Conservation (phyloP, 2,113 vertebrate species). For the Podiceps cristatus region DNA sequence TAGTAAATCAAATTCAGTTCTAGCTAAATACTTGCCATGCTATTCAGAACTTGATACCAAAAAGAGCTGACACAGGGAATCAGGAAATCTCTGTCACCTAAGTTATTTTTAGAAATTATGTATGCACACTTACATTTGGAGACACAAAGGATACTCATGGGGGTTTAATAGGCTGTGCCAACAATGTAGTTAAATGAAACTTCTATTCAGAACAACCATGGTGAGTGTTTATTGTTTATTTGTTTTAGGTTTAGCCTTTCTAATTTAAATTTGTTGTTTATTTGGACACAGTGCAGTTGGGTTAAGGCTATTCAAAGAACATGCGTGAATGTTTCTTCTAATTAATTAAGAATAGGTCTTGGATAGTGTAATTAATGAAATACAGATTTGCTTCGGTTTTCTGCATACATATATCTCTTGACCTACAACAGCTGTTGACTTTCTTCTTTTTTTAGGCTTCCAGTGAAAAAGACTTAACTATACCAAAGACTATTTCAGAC, state of each 20-base stretch:
- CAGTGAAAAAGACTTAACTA: slow-evolving; percentile 72
- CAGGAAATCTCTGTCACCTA: not conserved
- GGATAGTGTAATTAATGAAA: not conserved
- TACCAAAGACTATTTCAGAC: slow-evolving; percentile 79
- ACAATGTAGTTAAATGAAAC: not conserved
- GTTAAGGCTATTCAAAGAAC: not conserved
- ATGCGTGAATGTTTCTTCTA: not conserved
- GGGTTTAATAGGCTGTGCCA: not conserved
- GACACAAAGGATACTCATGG: not conserved
- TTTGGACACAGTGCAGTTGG: not conserved
- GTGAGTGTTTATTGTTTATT: not conserved
- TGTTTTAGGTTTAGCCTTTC: not conserved
- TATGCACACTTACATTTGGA: not conserved
- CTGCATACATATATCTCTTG: not conserved
- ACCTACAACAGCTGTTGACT: not conserved
- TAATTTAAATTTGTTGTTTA: not conserved
- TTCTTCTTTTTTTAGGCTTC: slow-evolving; percentile 58
- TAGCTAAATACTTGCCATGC: not conserved
- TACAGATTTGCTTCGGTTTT: not conserved
- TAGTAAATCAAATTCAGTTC: not conserved
- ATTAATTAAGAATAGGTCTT: not conserved
- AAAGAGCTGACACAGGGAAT: not conserved
- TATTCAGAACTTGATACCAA: not conserved
- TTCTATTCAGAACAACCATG: not conserved
- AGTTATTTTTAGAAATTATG: not conserved